Base-by-base conservation (phyloP, 2,113 vertebrate genomes). In the Nycticryphes semicollaris region DNA sequence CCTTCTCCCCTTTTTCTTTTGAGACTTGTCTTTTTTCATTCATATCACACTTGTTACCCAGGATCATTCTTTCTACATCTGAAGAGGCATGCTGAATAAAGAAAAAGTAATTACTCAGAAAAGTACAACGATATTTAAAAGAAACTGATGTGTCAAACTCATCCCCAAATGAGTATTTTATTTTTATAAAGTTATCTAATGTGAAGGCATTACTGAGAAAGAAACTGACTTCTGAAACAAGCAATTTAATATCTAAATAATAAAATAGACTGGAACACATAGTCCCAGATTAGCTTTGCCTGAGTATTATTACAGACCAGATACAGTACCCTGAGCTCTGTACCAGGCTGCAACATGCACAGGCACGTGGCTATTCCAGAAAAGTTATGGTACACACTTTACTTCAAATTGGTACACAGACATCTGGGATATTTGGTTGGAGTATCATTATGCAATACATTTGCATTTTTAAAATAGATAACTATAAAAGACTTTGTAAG, bases 41-140 rank as follows among this genome's bases (percentile, higher is more conserved):
- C 99, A 99, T 99, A 96, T 99, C 99, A 86, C 99, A 99, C 96
- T 99, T 99, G 97, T 99, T 99, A 37, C 99, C 99, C 86, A 99
- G 97, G 97, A 99, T 98, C 99, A 99, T 99, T 94, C 99, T 99
- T 98, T 99, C 99, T 53, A 99, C 99, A 68, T 99, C 99, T 48
- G 99, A 99, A 39, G 99, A 99, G 72, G 99, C 99, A 72, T 99
- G 99, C 99, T 99, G 96, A 64, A 93, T 68, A 67, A 94, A 72
- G 63, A 78, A 67, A 96, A 39, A 59, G 22, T 10, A n/a, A 93
- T 68, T 43, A 78, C 57, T 94, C 73, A 87, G 63, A 91, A 82
- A 51, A 77, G 51, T 15, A 12, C 27, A 72, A 17, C 23, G 24
- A 25, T 75, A 70, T 33, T 87, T 82, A 78, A 83, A 91, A 85